These are phyloP conservation scores for Corythoichthys haematopterus DNA, from an alignment of 2,113 vertebrate genomes.

Conservation along the genomic window DNA sequence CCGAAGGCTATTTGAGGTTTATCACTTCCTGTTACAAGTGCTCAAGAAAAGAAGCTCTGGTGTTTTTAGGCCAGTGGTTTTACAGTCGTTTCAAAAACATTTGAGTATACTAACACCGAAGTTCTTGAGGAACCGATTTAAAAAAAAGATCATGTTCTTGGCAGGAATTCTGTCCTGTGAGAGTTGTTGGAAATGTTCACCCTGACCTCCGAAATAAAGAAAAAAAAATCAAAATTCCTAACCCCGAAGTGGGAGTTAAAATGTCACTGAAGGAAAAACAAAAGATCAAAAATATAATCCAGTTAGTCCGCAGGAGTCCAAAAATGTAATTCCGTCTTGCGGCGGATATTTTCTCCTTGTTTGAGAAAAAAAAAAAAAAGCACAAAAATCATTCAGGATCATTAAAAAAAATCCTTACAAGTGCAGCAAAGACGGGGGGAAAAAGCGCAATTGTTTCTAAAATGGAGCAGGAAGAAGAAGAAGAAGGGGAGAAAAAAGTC, in stretches of 20 bases:
- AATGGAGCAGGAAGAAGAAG: slow-evolving; percentile 33
- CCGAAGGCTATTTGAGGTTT: too few relatives aligned
- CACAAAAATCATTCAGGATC: slow-evolving; percentile 13
- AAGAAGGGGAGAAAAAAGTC: slow-evolving; percentile 18
- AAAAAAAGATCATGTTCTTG: slow-evolving; percentile 9
- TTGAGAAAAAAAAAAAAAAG: slow-evolving; percentile 5
- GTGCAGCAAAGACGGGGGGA: slow-evolving; percentile 34
- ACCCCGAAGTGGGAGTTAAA: background rate
- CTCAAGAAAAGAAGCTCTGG: background rate
- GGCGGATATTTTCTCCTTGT: background rate
- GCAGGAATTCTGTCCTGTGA: slow-evolving; percentile 29
- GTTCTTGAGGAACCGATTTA: background rate
- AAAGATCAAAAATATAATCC: slow-evolving; percentile 42
- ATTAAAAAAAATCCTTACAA: slow-evolving; percentile 39
- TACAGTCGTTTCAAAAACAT: background rate
- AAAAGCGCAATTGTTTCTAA: slow-evolving; percentile 24
- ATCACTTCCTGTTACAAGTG: background rate
- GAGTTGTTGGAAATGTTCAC: slow-evolving; percentile 25
- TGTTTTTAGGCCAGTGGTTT: background rate
- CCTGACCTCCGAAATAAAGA: slow-evolving; percentile 55
- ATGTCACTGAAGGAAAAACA: background rate
- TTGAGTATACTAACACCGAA: background rate
- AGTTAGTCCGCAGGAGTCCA: slow-evolving; percentile 29
- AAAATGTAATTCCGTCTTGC: background rate
- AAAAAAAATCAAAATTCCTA: slow-evolving; percentile 16